Evolutionary conservation across 2,113 vertebrate genomes (phyloP).

Genomic region (Aix galericulata): DNA sequence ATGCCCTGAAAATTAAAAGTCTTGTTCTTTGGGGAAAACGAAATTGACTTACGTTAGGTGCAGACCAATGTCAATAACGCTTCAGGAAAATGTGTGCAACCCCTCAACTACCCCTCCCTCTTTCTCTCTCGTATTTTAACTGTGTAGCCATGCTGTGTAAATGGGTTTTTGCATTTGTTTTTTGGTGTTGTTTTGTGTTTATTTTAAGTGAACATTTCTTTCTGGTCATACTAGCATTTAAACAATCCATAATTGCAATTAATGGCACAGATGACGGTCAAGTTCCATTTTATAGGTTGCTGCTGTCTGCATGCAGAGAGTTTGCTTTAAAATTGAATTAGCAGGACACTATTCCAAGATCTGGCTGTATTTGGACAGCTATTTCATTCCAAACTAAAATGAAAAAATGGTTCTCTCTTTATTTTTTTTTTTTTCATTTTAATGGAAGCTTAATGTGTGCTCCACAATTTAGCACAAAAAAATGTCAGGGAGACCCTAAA

Average conservation of each 20-base stretch:
- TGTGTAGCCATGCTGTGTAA: not conserved
- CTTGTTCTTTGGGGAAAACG: not conserved
- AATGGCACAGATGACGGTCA: not conserved
- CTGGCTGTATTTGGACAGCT: not conserved
- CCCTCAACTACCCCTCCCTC: not conserved
- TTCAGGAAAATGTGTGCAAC: not conserved
- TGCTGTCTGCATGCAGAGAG: not conserved
- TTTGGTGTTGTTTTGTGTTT: not conserved
- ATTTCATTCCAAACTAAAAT: not conserved
- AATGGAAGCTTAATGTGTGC: not conserved
- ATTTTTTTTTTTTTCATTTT: not conserved
- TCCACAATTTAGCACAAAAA: not conserved
- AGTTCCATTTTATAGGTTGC: not conserved
- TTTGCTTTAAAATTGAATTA: not conserved
- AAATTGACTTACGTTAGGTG: not conserved
- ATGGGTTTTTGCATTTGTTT: not conserved
- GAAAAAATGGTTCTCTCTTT: not conserved
- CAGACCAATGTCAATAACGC: not conserved
- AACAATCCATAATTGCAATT: not conserved
- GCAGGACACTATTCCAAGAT: not conserved
- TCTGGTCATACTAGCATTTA: not conserved
- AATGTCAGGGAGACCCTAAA: not conserved
- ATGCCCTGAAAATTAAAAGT: not conserved
- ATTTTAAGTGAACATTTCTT: not conserved
- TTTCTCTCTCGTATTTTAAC: not conserved